Base-by-base conservation (phyloP, 2,113 vertebrate genomes). In the Hemicordylus capensis region DNA sequence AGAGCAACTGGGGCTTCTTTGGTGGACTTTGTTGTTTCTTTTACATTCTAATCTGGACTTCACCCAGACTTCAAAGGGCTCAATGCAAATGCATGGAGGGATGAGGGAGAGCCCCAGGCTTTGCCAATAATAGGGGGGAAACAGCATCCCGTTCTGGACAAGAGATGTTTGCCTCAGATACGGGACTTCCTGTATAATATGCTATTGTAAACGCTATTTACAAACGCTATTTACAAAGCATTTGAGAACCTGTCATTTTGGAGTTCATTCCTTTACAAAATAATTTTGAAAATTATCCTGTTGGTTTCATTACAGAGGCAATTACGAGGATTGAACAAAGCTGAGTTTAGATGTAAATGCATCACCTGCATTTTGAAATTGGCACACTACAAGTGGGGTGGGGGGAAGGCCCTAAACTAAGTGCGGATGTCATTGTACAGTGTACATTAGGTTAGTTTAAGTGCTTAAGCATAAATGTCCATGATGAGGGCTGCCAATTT, bases 271-370 rank as follows among this genome's bases (percentile, higher is more conserved):
- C 42, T 15, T 42, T 48, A 51, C 34, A 66, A 63, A 73, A 46
- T 42, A 80, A 79, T 9, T 12, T 66, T 59, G 9, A 31, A 15
- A 46, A 6, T 0, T 0, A 80, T 42, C 80, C 66, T 73, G 31
- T 85, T 73, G 11, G 56, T 80, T 89, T 88, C 58, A 46, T 86
- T 70, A 85, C 75, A 74, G 54, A 70, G 69, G 63, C 26, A 77
- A 85, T 80, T 78, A 86, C 12, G 31, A 90, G 46, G 74, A 64
- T 3, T 86, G 58, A 91, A 81, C 6, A 80, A 85, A 82, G 76
- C 5, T 61, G 44, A 89, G 85, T 51, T 76, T 70, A 81, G 73
- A 88, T 24, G 2, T 66, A 80, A 79, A 17, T 63, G 6, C 4
- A 78, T 31, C 31, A 78, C 3, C 9, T 77, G 51, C 14, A 7